These are phyloP conservation scores for Torymus aiolomorphi DNA, from an alignment of 2,888 invertebrate genomes.

Conservation along the genomic window DNA sequence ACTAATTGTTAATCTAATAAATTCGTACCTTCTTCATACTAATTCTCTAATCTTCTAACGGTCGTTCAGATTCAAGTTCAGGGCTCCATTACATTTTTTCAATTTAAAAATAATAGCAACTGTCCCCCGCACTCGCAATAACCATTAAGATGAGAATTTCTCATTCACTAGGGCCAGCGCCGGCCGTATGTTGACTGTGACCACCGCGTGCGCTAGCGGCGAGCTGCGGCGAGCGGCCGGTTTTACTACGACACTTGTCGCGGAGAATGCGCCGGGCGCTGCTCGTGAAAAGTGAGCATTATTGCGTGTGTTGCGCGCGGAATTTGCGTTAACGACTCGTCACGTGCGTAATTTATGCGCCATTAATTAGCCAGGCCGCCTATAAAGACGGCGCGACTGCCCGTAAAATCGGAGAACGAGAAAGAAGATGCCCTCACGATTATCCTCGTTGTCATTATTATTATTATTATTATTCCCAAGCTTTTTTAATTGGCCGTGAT, in stretches of 20 bases:
- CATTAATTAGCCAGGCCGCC: conserved; percentile 68
- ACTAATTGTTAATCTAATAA: no score
- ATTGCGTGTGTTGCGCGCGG: conserved; percentile 18
- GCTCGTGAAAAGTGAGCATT: conserved; percentile 51
- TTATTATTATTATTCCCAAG: no score
- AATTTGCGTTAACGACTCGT: conserved; percentile 63
- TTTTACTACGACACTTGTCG: conserved; percentile 42
- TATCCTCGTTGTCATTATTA: no score
- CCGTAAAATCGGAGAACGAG: background rate
- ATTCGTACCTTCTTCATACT: no score
- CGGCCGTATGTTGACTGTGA: background rate
- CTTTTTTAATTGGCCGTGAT: no score
- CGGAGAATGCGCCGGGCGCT: no score
- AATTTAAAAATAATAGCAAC: conserved; percentile 2
- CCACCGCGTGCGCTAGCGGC: no score
- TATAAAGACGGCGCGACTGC: no score
- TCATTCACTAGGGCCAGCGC: background rate
- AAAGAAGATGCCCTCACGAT: no score
- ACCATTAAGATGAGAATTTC: conserved; percentile 37
- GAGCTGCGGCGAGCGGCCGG: conserved; percentile 2
- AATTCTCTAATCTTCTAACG: no score
- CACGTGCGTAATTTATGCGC: conserved; percentile 71
- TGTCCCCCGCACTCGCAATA: background rate
- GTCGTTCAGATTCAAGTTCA: background rate
- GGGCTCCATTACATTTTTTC: background rate